Evolutionary conservation across 1,140 invertebrate genomes (phyloP).

Genomic region (Orchesella cincta): DNA sequence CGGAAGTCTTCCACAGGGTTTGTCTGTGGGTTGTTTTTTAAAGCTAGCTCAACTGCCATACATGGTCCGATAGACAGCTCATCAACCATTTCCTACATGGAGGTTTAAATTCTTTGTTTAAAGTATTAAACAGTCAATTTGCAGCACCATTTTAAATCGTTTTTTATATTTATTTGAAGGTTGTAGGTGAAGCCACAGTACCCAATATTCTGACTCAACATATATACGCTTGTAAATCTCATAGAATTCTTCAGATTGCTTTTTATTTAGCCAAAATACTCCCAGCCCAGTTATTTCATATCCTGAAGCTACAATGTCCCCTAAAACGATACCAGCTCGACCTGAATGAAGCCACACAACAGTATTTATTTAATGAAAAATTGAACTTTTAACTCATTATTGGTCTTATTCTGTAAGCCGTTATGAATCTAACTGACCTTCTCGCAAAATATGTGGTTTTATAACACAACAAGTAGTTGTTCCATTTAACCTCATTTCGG

Average conservation of each 20-base stretch:
- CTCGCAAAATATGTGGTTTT: slow-evolving; percentile 23
- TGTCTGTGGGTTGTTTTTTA: background rate
- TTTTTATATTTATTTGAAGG: too few species aligned
- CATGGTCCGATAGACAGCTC: slow-evolving; percentile 25
- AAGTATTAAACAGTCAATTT: background rate
- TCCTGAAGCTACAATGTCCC: slow-evolving; percentile 16
- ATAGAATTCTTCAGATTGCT: slow-evolving; percentile 22
- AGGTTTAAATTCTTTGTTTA: background rate
- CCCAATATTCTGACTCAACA: slow-evolving; percentile 16
- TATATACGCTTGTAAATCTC: slow-evolving; percentile 26
- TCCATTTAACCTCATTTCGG: background rate
- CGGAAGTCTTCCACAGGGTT: slow-evolving; percentile 15
- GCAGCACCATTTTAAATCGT: too few species aligned
- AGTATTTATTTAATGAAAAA: background rate
- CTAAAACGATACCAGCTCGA: slow-evolving; percentile 7
- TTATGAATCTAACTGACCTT: background rate
- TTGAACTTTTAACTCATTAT: background rate
- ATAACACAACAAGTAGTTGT: slow-evolving; percentile 23
- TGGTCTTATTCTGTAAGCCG: background rate
- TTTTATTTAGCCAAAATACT: slow-evolving; percentile 20
- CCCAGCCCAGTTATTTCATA: slow-evolving; percentile 10
- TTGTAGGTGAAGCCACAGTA: background rate
- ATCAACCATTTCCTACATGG: slow-evolving; percentile 12
- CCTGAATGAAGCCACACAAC: too few species aligned
- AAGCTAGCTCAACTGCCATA: slow-evolving; percentile 8